Base-by-base conservation (phyloP, 2,888 invertebrate genomes). In the Chrysolina oricalcia region DNA sequence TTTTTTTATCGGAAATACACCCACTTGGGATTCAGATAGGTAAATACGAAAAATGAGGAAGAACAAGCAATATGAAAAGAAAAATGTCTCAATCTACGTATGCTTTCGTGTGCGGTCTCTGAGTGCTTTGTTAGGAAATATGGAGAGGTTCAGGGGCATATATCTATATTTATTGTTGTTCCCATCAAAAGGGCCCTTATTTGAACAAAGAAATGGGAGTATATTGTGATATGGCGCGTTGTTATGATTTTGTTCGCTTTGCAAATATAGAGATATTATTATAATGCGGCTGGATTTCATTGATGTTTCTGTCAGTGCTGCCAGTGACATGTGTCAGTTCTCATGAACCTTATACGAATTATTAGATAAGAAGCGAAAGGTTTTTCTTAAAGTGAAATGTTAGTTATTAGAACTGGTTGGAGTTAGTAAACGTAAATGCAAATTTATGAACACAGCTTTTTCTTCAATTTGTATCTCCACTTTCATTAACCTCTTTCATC, bases 101-200 rank as follows among this genome's bases (percentile, higher is more conserved):
- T 75, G 72, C 43, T 72, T 66, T 73, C 41, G 70, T 66, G 66
- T 59, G 65, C 43, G 48, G 66, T 66, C 69, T 69, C 72, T 50
- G 56, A 70, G 53, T 70, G 75, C 72, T 75, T 75, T 75, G 75
- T 75, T 73, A 66, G 46, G 23, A 64, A 70, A 68, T 48, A 62
- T 53, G 69, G 72, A 64, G 70, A 65, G 66, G 70, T 74, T 27
- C 41, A 21, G 64, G 50, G 53, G 68, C 21, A 63, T 72, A 64
- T 65, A 50, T 75, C 69, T 72, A 69, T 69, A 73, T 75, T 72
- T 70, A 73, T 75, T 75, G 75, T 75, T 73, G 72, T 65, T 75
- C 73, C 59, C 70, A 70, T 64, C 69, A 69, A 75, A 73, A 72
- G 70, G 71, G 48, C 59, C 75, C 72, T 75, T 70, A 73, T 73